phyloP scores from a whole-genome alignment of 1,140 invertebrate genomes.

The Pogonognathellus flavescens region DNA sequence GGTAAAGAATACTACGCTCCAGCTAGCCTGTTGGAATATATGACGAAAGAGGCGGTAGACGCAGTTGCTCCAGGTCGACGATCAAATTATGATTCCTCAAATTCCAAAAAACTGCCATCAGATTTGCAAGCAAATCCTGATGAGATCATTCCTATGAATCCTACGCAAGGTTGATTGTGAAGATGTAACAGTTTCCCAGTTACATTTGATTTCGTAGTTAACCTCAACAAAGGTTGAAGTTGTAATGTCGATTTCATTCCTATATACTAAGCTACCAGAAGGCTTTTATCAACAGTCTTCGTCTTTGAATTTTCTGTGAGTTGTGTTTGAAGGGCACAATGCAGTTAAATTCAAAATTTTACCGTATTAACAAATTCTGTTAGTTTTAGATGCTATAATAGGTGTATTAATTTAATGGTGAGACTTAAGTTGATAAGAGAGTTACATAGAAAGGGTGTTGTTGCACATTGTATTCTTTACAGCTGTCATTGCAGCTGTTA shows the following conservation, averaged over 20 bases:
- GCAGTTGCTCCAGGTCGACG: slow-evolving; percentile 41
- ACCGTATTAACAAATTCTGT: no score
- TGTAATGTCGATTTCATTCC: slow-evolving; percentile 16
- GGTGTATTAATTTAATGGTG: no score
- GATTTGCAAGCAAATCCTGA: slow-evolving; percentile 48
- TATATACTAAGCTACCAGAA: slow-evolving; percentile 3
- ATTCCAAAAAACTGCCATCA: slow-evolving; percentile 32
- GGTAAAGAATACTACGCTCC: slow-evolving; percentile 59
- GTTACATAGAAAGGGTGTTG: not conserved
- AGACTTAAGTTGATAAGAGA: no score
- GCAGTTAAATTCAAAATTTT: no score
- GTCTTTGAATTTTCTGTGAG: not conserved
- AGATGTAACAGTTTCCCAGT: not conserved
- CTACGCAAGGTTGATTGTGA: slow-evolving; percentile 8
- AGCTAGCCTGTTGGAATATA: slow-evolving; percentile 50
- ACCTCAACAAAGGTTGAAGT: not conserved
- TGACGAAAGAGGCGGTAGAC: slow-evolving; percentile 63
- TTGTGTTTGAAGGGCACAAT: no score
- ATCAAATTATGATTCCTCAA: slow-evolving; percentile 1
- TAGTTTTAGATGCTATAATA: no score
- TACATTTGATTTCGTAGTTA: slow-evolving; percentile 22
- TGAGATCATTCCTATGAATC: slow-evolving; percentile 64
- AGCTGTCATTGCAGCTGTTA: not conserved
- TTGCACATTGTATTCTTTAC: not conserved
- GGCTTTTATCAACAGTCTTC: not conserved